A percentile compares a stretch with the other conserved stretches of the same genome.
Evolutionary conservation across 2,797 vertebrate species (phyloP).

Genomic region (Premnoplex brunnescens): DNA sequence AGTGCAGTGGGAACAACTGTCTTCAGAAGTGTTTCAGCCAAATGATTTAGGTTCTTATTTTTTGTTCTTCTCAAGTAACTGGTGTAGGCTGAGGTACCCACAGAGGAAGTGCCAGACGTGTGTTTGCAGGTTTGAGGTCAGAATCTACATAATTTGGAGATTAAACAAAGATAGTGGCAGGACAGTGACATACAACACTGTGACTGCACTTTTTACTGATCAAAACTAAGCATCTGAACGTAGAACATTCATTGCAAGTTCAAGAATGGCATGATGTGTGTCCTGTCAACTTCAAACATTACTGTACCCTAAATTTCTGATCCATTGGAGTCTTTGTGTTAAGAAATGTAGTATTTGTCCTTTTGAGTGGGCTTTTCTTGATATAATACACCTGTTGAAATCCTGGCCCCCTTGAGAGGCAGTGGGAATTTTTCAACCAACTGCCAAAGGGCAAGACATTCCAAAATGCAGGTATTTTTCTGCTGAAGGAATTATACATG

Average conservation of each 20-base stretch:
- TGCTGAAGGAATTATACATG: neutral
- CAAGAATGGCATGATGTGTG: neutral
- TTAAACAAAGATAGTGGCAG: neutral
- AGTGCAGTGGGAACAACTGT: neutral
- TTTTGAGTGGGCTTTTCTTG: neutral
- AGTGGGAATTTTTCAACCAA: neutral
- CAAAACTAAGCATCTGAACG: neutral
- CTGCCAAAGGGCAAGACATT: neutral
- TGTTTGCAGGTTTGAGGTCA: neutral
- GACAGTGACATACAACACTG: fast-evolving
- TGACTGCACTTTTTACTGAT: neutral
- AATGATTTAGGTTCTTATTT: neutral
- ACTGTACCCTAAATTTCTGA: neutral
- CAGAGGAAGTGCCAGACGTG: neutral
- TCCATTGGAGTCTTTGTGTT: neutral
- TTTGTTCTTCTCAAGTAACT: neutral
- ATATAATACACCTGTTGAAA: neutral
- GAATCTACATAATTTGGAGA: neutral
- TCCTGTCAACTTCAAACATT: neutral
- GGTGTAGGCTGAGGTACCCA: neutral
- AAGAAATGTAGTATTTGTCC: neutral
- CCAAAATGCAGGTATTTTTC: neutral
- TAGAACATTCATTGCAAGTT: neutral
- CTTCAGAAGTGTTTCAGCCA: neutral
- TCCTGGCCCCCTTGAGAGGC: neutral